Evolutionary conservation across 2,797 vertebrate species (phyloP), one percentile per base, ranked within the genome.

Genomic region (Merluccius polli): DNA sequence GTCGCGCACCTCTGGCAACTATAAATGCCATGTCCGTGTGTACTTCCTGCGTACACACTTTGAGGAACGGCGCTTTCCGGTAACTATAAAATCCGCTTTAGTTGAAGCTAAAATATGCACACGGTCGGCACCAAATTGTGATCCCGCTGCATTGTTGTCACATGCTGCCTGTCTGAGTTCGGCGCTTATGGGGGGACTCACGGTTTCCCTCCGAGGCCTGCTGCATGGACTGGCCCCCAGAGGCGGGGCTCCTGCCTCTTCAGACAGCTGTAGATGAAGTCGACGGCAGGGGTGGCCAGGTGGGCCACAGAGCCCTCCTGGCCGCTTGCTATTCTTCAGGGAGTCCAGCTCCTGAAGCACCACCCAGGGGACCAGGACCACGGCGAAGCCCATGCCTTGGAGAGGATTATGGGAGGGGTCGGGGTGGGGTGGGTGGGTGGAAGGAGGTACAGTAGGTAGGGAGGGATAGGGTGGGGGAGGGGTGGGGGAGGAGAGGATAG

Each of bases 171-270:
- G 32, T 33, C 32, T 33, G 32, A 33, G 32, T 2, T 33, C 32
- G n/a, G n/a, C n/a, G n/a, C n/a, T n/a, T n/a, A n/a, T n/a, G 52
- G 21, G n/a, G 67, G 31, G 12, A 93, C 95, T 96, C 89, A 98
- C 97, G 87, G 74, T 89, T 88, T 85, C 91, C 95, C 79, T 94
- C 91, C 4, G 95, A 90, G 6, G 96, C 96, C 86, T 96, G 96
- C 89, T 99, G 97, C 94, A 98, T 95, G 33, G 97, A 97, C 27
- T 98, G 97, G 97, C 0, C 96, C 97, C 95, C 95, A 96, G 9
- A 98, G 84, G 4, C 81, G 92, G 0, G 88, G 89, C 78, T 95
- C 94, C 80, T 94, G 94, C 59, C 29, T 93, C 92, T 93, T 97
- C 79, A 98, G 85, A 73, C 92, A 92, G 74, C 73, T 94, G 74